phyloP scores from a whole-genome alignment of 2,888 invertebrate genomes.

The Odontocolon sp. region DNA sequence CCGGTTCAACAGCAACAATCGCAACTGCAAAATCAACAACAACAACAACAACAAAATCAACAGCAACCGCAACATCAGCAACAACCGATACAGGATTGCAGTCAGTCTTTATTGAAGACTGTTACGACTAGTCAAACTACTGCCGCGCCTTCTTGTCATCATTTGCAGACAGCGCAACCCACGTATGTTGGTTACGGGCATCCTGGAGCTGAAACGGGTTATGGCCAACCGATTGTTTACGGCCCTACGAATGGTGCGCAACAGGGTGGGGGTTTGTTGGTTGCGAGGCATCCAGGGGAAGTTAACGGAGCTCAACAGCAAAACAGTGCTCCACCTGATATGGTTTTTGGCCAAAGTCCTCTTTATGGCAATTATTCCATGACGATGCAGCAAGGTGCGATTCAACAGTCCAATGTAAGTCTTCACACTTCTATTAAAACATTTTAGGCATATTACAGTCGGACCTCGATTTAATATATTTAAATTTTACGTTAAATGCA shows the following conservation, averaged over 20 bases:
- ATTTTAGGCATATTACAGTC: too few relatives aligned
- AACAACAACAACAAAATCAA: slow-evolving; percentile 26
- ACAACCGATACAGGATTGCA: slow-evolving; percentile 60
- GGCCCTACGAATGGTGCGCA: slow-evolving; percentile 45
- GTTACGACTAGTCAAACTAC: slow-evolving; percentile 69
- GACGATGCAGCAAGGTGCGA: slow-evolving; percentile 73
- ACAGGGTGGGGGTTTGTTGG: slow-evolving; percentile 41
- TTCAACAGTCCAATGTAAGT: slow-evolving; percentile 71
- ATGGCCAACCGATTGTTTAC: slow-evolving; percentile 57
- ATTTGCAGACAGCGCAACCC: slow-evolving; percentile 69
- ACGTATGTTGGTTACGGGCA: slow-evolving; percentile 59
- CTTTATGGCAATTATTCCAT: slow-evolving; percentile 75
- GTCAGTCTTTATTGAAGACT: slow-evolving; percentile 75
- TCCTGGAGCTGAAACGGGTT: slow-evolving; percentile 51
- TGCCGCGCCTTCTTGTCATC: slow-evolving; percentile 62
- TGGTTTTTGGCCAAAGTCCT: slow-evolving; percentile 75
- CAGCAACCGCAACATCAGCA: slow-evolving; percentile 57
- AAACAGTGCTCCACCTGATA: slow-evolving; percentile 63
- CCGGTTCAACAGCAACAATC: slow-evolving; percentile 60
- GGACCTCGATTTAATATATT: too few relatives aligned
- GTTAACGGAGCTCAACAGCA: slow-evolving; percentile 45
- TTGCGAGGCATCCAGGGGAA: slow-evolving; percentile 56
- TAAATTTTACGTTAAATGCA: too few relatives aligned
- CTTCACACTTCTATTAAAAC: not conserved
- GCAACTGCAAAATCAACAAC: slow-evolving; percentile 46